These are phyloP conservation scores for Trematocara nigrifrons DNA, from an alignment of 2,113 vertebrate species.

Conservation along the genomic window DNA sequence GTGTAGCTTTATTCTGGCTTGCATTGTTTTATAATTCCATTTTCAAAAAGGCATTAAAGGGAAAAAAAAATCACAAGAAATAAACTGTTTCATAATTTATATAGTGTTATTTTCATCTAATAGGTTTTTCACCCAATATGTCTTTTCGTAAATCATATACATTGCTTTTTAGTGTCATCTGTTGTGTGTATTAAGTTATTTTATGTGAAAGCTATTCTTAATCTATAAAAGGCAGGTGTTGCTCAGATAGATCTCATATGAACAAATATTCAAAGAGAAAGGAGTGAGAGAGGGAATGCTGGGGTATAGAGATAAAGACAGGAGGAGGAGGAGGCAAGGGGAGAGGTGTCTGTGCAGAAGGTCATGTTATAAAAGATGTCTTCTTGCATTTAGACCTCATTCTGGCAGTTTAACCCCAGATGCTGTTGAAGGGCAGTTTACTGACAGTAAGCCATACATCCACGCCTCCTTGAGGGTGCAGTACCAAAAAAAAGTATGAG, in stretches of 20 bases:
- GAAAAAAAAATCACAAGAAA: neutral
- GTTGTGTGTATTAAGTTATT: neutral
- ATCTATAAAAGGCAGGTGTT: neutral
- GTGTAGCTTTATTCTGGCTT: neutral
- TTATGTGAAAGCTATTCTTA: neutral
- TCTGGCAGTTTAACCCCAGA: slow-evolving; percentile 29
- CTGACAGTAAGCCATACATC: slow-evolving; percentile 10
- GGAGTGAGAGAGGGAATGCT: neutral
- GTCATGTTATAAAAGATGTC: slow-evolving; percentile 52
- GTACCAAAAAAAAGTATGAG: neutral
- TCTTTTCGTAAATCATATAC: neutral
- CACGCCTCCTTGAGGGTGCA: neutral
- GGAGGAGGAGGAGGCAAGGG: neutral
- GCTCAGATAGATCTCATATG: neutral
- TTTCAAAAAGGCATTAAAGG: neutral
- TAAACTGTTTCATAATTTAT: neutral
- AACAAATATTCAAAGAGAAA: neutral
- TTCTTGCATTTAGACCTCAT: slow-evolving; percentile 42
- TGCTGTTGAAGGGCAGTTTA: slow-evolving; percentile 18
- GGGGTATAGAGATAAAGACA: neutral
- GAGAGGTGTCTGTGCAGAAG: slow-evolving; percentile 39
- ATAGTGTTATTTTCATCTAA: neutral
- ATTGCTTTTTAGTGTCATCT: neutral
- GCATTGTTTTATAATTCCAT: neutral
- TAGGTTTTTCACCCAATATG: neutral